Evolutionary conservation across 2,113 vertebrate species (phyloP), one percentile per base, ranked within the genome.

Genomic region (Notarius lentiginosus): DNA sequence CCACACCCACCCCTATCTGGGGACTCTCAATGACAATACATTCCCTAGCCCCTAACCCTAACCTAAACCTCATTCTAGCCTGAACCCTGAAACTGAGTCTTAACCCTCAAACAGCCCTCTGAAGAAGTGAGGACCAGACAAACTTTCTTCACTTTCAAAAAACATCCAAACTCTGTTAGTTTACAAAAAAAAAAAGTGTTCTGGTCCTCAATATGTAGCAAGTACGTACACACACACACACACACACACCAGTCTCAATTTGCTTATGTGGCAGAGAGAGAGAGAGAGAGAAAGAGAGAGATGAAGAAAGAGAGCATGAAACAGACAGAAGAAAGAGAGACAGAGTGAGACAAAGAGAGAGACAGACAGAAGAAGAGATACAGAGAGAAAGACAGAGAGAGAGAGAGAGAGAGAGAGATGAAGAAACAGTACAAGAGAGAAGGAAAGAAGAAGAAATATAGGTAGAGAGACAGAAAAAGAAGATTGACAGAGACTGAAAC

Each of bases 261-360:
- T 81, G 76, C 56, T 73, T 82, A 81, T 81, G 85, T 73, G 55
- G 81, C 65, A 87, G 47, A 79, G 34, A 17, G 41, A 65, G 60
- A 79, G 30, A 61, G 60, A n/a, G 34, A 68, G 68, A 75, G 83
- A 0, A 4, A 41, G 2, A 41, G 34, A 41, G 34, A 41, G 34
- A 41, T 41, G 34, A 41, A 30, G 30, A 30, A 1, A 30, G 30
- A 73, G 14, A 24, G 8, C 10, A 4, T 51, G 18, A 49, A 4
- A 73, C 41, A 41, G 41, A 41, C 41, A 41, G 8, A 11, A 53
- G 47, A 10, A 7, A 51, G 15, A 73, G 5, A 24, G 7, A 10
- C 10, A 4, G 51, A 51, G 6, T 34, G 4, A 24, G 41, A 75
- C 11, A 75, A 1, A 49, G 2, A 51, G 47, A 51, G 4, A 14